Evolutionary conservation across 1,140 invertebrate species (phyloP).

Genomic region (Zaprionus davidi): DNA sequence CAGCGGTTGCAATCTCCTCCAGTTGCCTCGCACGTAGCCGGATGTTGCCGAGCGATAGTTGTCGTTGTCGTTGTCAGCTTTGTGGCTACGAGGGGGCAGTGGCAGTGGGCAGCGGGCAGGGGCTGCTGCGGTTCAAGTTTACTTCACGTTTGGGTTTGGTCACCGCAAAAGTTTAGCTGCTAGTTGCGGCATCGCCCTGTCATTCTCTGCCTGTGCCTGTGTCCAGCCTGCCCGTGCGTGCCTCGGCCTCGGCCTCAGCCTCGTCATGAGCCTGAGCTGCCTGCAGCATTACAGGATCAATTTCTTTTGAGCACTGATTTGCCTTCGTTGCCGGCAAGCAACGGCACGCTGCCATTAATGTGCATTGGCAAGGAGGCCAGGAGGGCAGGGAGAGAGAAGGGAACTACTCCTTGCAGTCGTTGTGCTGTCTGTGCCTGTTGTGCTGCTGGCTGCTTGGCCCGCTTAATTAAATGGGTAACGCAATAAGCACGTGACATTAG

Average conservation of each 20-base stretch:
- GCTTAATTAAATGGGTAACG: slow-evolving; percentile 52
- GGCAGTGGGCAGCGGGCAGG: background rate
- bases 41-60: slow-evolving; percentile 71
- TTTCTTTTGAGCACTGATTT: slow-evolving; percentile 61
- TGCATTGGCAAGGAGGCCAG: background rate
- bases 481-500: slow-evolving; percentile 69
- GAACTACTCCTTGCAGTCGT: background rate
- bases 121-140: slow-evolving; percentile 46
- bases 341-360: background rate
- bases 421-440: background rate
- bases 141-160: slow-evolving; percentile 52
- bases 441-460: slow-evolving; percentile 2
- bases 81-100: slow-evolving; percentile 14
- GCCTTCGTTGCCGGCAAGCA: background rate
- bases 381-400: background rate
- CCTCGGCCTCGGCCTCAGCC: background rate
- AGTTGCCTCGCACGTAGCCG: slow-evolving; percentile 55
- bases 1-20: slow-evolving; percentile 34
- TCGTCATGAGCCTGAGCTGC: background rate
- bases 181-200: slow-evolving; percentile 29
- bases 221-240: slow-evolving; percentile 7
- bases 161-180: slow-evolving; percentile 75
- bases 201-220: background rate
- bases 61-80: slow-evolving; percentile 59
- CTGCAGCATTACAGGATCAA: slow-evolving; percentile 57